Evolutionary conservation across 2,113 vertebrate genomes (phyloP), one percentile per base, ranked within the genome.

Genomic region (Halichoerus grypus): DNA sequence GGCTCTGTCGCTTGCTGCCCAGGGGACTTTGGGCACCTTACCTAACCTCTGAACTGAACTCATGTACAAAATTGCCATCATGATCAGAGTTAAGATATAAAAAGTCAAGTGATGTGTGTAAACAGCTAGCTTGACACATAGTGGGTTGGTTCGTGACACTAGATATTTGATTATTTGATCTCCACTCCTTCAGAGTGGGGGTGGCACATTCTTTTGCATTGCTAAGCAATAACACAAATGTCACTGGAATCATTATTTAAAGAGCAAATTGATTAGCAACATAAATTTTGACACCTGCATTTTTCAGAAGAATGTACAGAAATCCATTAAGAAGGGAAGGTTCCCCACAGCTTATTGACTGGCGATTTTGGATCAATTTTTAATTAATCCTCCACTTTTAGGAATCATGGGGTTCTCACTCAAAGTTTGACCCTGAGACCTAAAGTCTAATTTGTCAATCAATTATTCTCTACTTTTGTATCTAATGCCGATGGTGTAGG

Each of bases 391-490:
- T 90, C 94, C 79, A 96, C 7, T 76, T 80, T 88, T 24, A 71
- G 76, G 79, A 98, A 92, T 79, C 88, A 74, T 15, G 87, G 90
- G 67, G 77, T 93, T 95, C 96, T 97, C 33, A 49, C 0, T 97
- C 96, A 94, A 39, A 97, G 81, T 36, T 77, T 88, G 69, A 97
- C 97, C 98, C 98, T 46, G 22, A 93, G 95, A 84, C 96, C 97
- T 97, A 89, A 95, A 76, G 79, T 96, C 94, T 94, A 94, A 89
- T 98, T 96, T 97, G 71, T 74, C 97, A 83, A 74, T 97, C 94
- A 97, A 49, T 95, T 96, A 67, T 76, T 93, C 97, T 93, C 95
- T 97, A 65, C 82, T 94, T 93, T 90, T 69, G 24, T 28, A 21
- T 95, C 76, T 69, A 79, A 91, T 92, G 91, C 51, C 31, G 65